Conservation (phyloP, 2,888 invertebrate genomes). For the Protodeltote pygarga region DNA sequence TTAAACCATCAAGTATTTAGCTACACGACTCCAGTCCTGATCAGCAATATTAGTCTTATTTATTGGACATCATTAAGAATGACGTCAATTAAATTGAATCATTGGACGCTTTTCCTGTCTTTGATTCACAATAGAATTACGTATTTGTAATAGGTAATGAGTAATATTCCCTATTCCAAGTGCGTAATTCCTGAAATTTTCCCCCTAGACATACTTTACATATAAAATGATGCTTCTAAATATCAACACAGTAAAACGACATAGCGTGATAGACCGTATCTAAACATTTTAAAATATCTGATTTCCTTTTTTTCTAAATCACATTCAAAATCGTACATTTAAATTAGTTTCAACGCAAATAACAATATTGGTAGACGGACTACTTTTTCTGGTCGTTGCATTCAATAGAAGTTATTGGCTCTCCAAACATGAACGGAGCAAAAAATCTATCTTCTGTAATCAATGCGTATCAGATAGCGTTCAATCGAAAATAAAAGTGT, state of each 20-base stretch:
- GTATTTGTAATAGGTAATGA: too few relatives aligned
- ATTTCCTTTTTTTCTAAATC: too few relatives aligned
- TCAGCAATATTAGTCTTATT: background rate
- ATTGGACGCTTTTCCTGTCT: slow-evolving; percentile 36
- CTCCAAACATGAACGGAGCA: background rate
- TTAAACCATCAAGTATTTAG: too few relatives aligned
- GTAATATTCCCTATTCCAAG: slow-evolving; percentile 10
- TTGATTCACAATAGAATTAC: slow-evolving; percentile 38
- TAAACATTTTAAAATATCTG: too few relatives aligned
- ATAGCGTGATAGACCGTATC: too few relatives aligned
- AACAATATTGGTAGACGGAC: slow-evolving; percentile 1
- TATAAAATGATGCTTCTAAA: background rate
- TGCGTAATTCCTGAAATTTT: slow-evolving; percentile 11
- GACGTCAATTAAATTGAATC: slow-evolving; percentile 34
- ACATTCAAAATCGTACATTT: too few relatives aligned
- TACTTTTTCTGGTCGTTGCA: background rate
- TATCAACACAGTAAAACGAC: too few relatives aligned
- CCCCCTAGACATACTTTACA: background rate
- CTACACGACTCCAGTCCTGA: too few relatives aligned
- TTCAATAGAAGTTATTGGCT: slow-evolving; percentile 12
- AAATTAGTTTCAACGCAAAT: background rate
- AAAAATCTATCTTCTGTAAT: slow-evolving; percentile 19
- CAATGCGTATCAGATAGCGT: slow-evolving; percentile 49
- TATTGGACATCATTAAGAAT: slow-evolving; percentile 14
- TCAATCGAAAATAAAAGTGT: slow-evolving; percentile 64